Percentiles rank a stretch among this genome's conserved stretches.
phyloP scores from a whole-genome alignment of 2,888 invertebrate genomes.

The Macrostomum cliftonense region DNA sequence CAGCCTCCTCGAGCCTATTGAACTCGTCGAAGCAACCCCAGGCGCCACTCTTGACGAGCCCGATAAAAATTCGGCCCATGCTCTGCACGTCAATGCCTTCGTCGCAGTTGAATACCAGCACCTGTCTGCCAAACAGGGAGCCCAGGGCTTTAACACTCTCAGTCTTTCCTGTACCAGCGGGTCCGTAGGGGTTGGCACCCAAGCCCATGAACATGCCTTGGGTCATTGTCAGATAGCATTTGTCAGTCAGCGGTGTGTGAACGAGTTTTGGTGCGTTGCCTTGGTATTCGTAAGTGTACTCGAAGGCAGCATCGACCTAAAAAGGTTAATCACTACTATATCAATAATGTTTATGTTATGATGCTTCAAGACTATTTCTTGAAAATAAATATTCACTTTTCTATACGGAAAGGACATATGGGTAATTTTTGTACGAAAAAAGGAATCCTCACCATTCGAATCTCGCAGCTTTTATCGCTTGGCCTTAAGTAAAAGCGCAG shows the following conservation, averaged over 20 bases:
- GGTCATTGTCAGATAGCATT: conserved; percentile 85
- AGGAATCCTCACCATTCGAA: too few relatives aligned
- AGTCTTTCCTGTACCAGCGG: conserved; percentile 95
- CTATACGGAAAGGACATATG: too few relatives aligned
- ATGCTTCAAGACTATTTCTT: too few relatives aligned
- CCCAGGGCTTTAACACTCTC: conserved; percentile 92
- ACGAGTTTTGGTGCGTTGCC: conserved; percentile 88
- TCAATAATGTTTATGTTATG: too few relatives aligned
- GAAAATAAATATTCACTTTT: too few relatives aligned
- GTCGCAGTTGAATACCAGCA: conserved; percentile 7
- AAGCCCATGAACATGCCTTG: conserved; percentile 81
- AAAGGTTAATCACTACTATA: too few relatives aligned
- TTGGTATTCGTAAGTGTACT: conserved; percentile 90
- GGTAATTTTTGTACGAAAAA: too few relatives aligned
- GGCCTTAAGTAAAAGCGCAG: conserved; percentile 46
- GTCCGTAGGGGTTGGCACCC: conserved; percentile 95
- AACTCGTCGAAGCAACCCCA: conserved; percentile 99
- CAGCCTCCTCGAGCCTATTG: conserved; percentile 79
- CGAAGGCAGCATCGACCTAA: conserved; percentile 68
- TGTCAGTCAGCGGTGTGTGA: conserved; percentile 81
- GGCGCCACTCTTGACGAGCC: conserved; percentile 60
- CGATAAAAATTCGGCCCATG: conserved; percentile 79
- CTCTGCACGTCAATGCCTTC: conserved; percentile 81
- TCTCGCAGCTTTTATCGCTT: neutral
- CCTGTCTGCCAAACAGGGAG: conserved; percentile 27